Conservation (phyloP, 2,888 invertebrate genomes). For the Brachyptera risi region DNA sequence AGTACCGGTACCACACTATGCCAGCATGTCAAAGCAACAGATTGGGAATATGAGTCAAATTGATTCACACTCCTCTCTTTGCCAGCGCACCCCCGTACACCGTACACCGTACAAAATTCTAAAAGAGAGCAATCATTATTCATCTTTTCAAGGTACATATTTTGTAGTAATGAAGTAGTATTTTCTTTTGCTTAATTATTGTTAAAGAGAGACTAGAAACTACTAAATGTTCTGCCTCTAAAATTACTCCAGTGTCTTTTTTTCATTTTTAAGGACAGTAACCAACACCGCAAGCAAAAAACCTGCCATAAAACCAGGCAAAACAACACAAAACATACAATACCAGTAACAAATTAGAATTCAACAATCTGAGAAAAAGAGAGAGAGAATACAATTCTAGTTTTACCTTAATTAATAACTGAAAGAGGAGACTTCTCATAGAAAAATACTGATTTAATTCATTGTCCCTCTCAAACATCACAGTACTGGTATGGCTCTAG, state of each 20-base stretch:
- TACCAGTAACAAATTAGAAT: background rate
- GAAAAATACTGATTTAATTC: slow-evolving; percentile 31
- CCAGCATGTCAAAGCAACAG: too few relatives aligned
- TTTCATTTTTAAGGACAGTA: background rate
- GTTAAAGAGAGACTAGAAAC: background rate
- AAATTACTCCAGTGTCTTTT: background rate
- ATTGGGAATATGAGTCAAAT: too few relatives aligned
- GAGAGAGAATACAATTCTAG: background rate
- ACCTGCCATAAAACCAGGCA: background rate
- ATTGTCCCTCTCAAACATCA: slow-evolving; percentile 1
- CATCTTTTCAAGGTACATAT: too few relatives aligned
- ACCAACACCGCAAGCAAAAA: slow-evolving; percentile 11
- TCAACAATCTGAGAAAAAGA: background rate
- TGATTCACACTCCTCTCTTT: too few relatives aligned
- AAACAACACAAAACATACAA: background rate
- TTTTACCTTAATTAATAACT: background rate
- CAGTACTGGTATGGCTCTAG: background rate
- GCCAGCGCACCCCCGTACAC: too few relatives aligned
- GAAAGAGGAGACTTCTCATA: slow-evolving; percentile 27
- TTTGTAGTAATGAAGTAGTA: too few relatives aligned
- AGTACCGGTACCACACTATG: too few relatives aligned
- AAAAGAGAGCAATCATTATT: too few relatives aligned
- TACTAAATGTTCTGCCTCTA: background rate
- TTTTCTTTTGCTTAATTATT: too few relatives aligned
- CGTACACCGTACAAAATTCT: too few relatives aligned